Evolutionary conservation across 2,888 invertebrate genomes (phyloP), one percentile per base, ranked within the genome.

Genomic region (Acrocyrtus sp.): DNA sequence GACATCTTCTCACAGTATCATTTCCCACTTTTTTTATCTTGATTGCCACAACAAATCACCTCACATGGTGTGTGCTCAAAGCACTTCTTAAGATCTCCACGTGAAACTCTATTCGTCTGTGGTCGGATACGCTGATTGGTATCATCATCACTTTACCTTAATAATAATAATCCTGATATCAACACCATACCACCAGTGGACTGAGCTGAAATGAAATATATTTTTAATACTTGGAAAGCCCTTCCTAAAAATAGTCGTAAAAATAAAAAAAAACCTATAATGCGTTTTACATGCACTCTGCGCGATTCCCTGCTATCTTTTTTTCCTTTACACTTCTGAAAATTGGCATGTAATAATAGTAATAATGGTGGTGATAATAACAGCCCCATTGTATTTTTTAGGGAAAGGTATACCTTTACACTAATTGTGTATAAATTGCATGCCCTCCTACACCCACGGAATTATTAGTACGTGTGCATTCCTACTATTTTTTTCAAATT

Each of bases 91-190:
- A 29, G 2, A 19, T n/a, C 5, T 6, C 50, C 5, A 19, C 5
- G 8, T 19, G 22, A 22, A 43, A 17, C 10, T 26, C 1, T 24
- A 24, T 19, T 21, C n/a, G 48, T 50, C 41, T 61, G 10, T 61
- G 39, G 24, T 61, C 50, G 58, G 24, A 50, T 41, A 24, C 39
- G 50, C 24, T 50, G 61, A 61, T 61, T 61, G 50, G 61, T 41
- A 61, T 50, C 61, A 61, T 61, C 50, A 61, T 60, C 60, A 60
- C 17, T 22, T 60, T 48, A 60, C 29, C n/a, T n/a, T n/a, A n/a
- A 34, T 61, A 61, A 50, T 61, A 21, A 61, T 50, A 48, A 61
- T 50, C 34, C 61, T 50, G 39, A 48, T 39, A 61, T 61, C 61
- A 61, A 10, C 50, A 39, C 57, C 39, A 60, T 39, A 58, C 57